Evolutionary conservation across 2,888 invertebrate species (phyloP), one percentile per base, ranked within the genome.

Genomic region (Blera fallax): DNA sequence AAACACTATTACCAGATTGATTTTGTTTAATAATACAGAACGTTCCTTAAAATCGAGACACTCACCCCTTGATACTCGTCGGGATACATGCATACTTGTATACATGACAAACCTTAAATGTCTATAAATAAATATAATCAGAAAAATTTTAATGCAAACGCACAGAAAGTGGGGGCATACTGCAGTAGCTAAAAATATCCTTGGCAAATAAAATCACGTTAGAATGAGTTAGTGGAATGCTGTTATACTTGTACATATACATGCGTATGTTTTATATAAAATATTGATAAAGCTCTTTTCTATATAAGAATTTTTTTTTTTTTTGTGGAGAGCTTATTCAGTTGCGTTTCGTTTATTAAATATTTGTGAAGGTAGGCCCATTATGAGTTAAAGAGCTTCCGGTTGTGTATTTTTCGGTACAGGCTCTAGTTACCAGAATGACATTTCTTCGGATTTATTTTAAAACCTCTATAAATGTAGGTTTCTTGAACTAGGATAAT

Each of bases 171-270:
- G 18, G 64, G 16, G 29, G 27, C 29, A 29, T 58, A 72, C 29
- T 72, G 60, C 65, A 73, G 65, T 54, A 43, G 29, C 83, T 83
- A 83, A 78, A 83, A 79, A 83, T 83, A 73, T 56, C 45, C 54
- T 62, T 65, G 56, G 45, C 18, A 40, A 73, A 77, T 65, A 54
- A 67, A 72, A 73, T 40, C 60, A 67, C 37, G 24, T 40, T 60
- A 11, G 37, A 37, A 50, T 73, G 65, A 21, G 58, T 52, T 52
- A 34, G 16, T 34, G 14, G 50, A 14, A 7, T 64, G n/a, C n/a
- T 7, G 7, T 21, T 32, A 34, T 32, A 52, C 5, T 8, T 37
- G n/a, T 5, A 45, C 34, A 4, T 16, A 29, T n/a, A 32, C 4
- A 18, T 29, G 34, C 34, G 8, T 3, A 37, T 8, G 37, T 43